Evolutionary conservation across 2,113 vertebrate species (phyloP).

Genomic region (Pithys albifrons): DNA sequence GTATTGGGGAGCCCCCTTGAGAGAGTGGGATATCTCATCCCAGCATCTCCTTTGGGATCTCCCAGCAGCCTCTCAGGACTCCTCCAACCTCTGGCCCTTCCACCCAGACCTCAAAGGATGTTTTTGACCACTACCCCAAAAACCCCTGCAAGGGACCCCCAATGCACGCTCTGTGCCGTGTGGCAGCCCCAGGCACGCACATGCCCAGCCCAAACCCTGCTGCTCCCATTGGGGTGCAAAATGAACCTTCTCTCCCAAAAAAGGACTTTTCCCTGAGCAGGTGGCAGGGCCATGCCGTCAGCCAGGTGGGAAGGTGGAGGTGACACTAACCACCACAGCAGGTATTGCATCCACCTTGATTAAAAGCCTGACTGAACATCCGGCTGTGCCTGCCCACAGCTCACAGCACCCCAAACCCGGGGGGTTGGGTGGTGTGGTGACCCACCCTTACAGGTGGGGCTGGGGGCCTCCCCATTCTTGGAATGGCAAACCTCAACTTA

Average conservation of each 20-base stretch:
- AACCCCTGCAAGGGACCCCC: neutral
- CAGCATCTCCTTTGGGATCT: neutral
- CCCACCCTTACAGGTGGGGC: neutral
- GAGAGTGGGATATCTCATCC: rapidly evolving
- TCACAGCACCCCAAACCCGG: neutral
- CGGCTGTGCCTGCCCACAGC: neutral
- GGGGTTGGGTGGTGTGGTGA: neutral
- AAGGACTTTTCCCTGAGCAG: neutral
- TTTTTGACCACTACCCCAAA: neutral
- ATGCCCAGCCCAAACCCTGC: neutral
- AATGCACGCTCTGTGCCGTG: too few relatives aligned
- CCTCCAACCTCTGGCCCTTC: neutral
- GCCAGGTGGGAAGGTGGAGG: neutral
- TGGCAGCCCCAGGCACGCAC: neutral
- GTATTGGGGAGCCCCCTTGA: too few relatives aligned
- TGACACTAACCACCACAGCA: rapidly evolving
- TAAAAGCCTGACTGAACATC: neutral
- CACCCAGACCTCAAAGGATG: neutral
- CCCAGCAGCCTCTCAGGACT: neutral
- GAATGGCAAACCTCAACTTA: neutral
- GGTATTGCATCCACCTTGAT: neutral
- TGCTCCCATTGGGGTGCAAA: neutral
- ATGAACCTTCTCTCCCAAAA: neutral
- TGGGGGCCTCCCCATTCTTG: neutral
- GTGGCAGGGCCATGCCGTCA: neutral